Base-by-base conservation (phyloP, 2,797 vertebrate genomes). In the Sebastolobus alascanus region DNA sequence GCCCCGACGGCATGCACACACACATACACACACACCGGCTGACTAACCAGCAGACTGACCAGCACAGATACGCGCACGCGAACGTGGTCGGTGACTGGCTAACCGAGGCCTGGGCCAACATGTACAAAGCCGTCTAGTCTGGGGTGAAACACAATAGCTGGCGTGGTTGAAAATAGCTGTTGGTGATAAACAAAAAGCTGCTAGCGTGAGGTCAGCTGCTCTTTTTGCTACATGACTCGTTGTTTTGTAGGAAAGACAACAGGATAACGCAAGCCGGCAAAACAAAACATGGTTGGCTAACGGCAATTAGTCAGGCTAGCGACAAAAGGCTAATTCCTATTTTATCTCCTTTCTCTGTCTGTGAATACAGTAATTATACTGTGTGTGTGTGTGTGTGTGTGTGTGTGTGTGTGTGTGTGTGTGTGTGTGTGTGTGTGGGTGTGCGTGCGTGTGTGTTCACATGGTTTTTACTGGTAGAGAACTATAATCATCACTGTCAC, bases 401-500 rank as follows among this genome's bases (percentile, higher is more conserved):
- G 58, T 63, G 18, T 46, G 16, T 22, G 22, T 67, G 25, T 66
- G 35, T 52, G 12, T 50, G 61, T 68, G 69, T 61, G 52, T 46
- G 56, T 64, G 66, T 59, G 58, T 43, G 60, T 59, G 70, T 46
- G 54, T 54, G 35, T 64, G 59, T 64, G 38, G 43, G 73, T 77
- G 70, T 86, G 72, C 76, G 72, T 66, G 52, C 58, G 71, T 84
- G 76, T 50, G 54, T 67, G 55, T 75, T 83, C 72, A 85, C 79
- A 80, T 71, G 58, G 64, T 12, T 76, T 35, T 78, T 75, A 25
- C 58, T 77, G 79, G 63, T 69, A 71, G 67, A 80, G 58, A 79
- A 50, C 75, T 82, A 70, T 90, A 89, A 89, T 91, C 86, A 91
- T 65, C 80, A 70, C 90, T 85, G 87, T 90, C 88, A 86, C 91